Evolutionary conservation across 2,113 vertebrate genomes (phyloP).

Genomic region (Stegostoma tigrinum): DNA sequence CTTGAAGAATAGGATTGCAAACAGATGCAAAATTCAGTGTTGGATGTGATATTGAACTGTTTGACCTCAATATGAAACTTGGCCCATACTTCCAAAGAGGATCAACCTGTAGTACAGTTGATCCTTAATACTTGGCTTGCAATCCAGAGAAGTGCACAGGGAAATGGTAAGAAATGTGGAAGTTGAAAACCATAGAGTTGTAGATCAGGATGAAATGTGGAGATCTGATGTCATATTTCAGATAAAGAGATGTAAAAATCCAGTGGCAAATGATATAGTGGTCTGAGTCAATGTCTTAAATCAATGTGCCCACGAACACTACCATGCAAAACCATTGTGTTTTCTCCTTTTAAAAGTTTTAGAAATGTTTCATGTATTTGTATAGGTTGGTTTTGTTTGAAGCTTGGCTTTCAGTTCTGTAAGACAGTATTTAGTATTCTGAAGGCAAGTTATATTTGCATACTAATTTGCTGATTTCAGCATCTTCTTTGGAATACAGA

Average conservation of each 20-base stretch:
- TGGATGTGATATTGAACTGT: neutral
- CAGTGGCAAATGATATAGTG: neutral
- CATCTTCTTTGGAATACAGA: neutral
- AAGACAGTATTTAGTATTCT: neutral
- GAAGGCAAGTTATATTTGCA: constrained; percentile 14
- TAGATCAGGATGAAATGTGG: neutral
- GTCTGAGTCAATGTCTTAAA: neutral
- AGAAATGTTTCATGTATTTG: neutral
- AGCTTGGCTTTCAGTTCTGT: neutral
- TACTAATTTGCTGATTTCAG: constrained; percentile 14
- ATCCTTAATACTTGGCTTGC: neutral
- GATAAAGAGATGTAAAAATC: neutral
- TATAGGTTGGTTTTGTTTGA: neutral
- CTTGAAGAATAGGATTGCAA: neutral
- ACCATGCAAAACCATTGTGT: too few relatives aligned
- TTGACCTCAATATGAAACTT: neutral
- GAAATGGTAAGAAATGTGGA: neutral
- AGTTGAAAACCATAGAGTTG: neutral
- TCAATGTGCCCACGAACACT: neutral
- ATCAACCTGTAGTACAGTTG: neutral
- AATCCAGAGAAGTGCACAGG: neutral
- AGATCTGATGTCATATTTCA: neutral
- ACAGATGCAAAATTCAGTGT: neutral
- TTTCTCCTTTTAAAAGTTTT: neutral
- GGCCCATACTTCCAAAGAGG: neutral